A percentile compares a stretch with the other conserved stretches of the same genome.
Evolutionary conservation across 2,888 invertebrate species (phyloP).

Genomic region (Prenolepis imparis): DNA sequence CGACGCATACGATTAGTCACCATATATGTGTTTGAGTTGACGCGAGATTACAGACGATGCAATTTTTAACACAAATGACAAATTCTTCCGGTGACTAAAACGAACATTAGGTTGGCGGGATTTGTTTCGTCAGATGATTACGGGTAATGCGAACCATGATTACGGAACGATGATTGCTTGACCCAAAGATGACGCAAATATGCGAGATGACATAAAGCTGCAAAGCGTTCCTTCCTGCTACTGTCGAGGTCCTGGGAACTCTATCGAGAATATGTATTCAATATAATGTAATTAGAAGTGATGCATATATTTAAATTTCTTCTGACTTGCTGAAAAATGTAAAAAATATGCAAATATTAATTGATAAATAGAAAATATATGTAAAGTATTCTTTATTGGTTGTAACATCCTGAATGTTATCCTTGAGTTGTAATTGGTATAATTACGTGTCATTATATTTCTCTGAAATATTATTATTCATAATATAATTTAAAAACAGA

Average conservation of each 20-base stretch:
- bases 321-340: neutral
- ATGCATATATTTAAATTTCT: neutral
- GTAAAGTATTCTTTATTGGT: neutral
- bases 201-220: conserved; percentile 38
- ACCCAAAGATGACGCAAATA: conserved; percentile 39
- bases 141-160: conserved; percentile 27
- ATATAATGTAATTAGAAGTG: conserved; percentile 11
- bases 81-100: conserved; percentile 44
- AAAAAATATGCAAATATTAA: conserved; percentile 12
- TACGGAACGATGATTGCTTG: conserved; percentile 38
- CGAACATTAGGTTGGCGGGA: neutral
- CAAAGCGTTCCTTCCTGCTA: conserved; percentile 40
- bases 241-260: conserved; percentile 33
- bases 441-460: conserved; percentile 17
- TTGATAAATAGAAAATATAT: neutral
- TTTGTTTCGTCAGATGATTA: conserved; percentile 34
- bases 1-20: neutral
- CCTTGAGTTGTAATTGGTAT: conserved; percentile 18
- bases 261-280: neutral
- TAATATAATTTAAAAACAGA: neutral
- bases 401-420: neutral
- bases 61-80: conserved; percentile 38
- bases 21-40: conserved; percentile 11
- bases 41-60: conserved; percentile 8
- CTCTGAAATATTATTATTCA: neutral